Conservation (phyloP, 2,888 invertebrate species). For the Cepaea hortensis region DNA sequence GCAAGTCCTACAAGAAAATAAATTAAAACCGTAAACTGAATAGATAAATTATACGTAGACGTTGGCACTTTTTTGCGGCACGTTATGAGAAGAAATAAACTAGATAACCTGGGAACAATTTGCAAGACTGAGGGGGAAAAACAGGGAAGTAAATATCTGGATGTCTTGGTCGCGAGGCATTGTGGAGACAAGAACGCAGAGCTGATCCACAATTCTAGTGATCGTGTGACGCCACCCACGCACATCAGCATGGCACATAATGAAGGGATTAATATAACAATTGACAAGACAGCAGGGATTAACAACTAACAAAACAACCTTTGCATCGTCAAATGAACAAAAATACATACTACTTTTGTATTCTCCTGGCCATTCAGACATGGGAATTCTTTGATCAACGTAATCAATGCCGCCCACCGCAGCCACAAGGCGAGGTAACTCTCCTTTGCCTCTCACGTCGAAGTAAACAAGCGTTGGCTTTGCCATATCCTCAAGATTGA, state of each 20-base stretch:
- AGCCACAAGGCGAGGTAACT: slow-evolving; percentile 13
- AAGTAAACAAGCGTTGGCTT: neutral
- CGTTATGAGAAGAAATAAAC: neutral
- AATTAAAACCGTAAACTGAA: too few relatives aligned
- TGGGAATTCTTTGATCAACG: neutral
- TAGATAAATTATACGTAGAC: too few relatives aligned
- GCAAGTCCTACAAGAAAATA: too few relatives aligned
- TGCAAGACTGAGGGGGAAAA: too few relatives aligned
- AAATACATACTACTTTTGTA: neutral
- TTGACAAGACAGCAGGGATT: neutral
- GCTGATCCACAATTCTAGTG: neutral
- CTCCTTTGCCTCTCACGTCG: slow-evolving; percentile 1
- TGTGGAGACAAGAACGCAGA: neutral
- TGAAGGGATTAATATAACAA: neutral
- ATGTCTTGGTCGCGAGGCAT: neutral
- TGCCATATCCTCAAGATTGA: neutral
- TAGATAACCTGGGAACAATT: too few relatives aligned
- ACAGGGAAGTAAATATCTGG: too few relatives aligned
- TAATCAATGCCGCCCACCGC: neutral
- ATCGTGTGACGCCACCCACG: too few relatives aligned
- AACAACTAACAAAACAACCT: neutral
- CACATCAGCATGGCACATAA: neutral
- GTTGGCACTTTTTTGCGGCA: too few relatives aligned
- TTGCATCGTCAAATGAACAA: neutral
- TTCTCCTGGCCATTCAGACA: neutral